Evolutionary conservation across 2,797 vertebrate genomes (phyloP).

Genomic region (Loris lydekkerianus): DNA sequence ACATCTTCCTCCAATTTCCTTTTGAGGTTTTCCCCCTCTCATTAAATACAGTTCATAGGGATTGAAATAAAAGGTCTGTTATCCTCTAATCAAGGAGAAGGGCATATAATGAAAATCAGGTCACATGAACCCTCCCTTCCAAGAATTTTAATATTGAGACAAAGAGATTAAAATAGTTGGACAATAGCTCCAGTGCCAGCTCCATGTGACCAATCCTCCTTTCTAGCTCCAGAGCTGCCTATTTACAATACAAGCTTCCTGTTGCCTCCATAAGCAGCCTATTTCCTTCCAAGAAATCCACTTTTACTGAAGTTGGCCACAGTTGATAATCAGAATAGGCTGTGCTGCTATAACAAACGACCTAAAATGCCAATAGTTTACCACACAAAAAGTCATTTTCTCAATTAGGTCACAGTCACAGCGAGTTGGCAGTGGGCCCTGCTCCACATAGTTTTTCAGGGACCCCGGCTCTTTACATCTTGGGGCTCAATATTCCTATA

Average conservation of each 20-base stretch:
- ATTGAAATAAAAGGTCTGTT: not conserved
- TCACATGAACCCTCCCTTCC: not conserved
- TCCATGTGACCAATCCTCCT: not conserved
- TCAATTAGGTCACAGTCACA: not conserved
- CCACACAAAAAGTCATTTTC: not conserved
- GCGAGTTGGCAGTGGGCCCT: not conserved
- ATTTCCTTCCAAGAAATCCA: constrained; percentile 6
- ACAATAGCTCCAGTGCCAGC: no score
- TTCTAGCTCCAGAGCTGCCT: not conserved
- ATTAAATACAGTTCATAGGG: not conserved
- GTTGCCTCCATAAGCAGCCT: not conserved
- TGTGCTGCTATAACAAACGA: not conserved
- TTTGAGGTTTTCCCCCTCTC: not conserved
- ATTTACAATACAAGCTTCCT: not conserved
- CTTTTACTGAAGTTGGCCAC: not conserved
- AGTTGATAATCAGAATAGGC: not conserved
- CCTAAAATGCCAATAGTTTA: not conserved
- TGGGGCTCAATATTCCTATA: not conserved
- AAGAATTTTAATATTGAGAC: not conserved
- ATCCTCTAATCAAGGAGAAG: not conserved
- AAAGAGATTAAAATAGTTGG: not conserved
- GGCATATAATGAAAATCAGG: not conserved
- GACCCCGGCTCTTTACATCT: not conserved
- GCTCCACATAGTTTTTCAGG: not conserved
- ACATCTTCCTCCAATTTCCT: not conserved